Percentiles rank a stretch among this genome's conserved stretches.
These are phyloP conservation scores for Oryctes rhinoceros DNA, from an alignment of 1,140 invertebrate species.

Conservation along the genomic window DNA sequence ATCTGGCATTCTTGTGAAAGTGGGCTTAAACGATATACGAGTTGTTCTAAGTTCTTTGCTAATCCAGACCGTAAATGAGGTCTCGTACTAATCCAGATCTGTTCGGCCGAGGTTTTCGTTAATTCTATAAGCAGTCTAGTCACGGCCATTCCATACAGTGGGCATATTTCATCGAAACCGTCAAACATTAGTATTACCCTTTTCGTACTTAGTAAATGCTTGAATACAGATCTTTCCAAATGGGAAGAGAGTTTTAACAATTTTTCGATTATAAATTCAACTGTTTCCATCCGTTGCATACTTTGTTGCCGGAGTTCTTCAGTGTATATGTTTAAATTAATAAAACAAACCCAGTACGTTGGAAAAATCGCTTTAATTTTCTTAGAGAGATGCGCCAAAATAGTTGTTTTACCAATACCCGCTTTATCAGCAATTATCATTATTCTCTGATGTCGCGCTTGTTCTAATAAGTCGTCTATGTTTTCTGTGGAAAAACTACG, in stretches of 20 bases:
- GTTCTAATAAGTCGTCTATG: neutral
- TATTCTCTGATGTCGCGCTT: neutral
- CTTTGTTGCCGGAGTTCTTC: neutral
- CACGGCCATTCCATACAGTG: neutral
- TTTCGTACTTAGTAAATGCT: neutral
- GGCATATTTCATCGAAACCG: conserved; percentile 5
- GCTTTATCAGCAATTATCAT: neutral
- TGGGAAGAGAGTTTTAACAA: neutral
- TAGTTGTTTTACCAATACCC: neutral
- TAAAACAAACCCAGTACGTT: neutral
- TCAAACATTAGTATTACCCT: conserved; percentile 9
- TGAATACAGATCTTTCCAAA: neutral
- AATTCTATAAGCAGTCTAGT: neutral
- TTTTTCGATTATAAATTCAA: neutral
- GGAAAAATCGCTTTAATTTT: neutral
- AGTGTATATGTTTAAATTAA: neutral
- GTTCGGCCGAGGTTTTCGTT: neutral
- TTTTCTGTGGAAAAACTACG: neutral
- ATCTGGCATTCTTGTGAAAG: neutral
- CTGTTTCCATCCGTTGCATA: neutral
- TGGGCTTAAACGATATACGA: neutral
- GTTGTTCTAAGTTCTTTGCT: neutral
- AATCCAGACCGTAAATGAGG: neutral
- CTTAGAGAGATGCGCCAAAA: neutral
- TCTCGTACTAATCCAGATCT: neutral